phyloP scores from a whole-genome alignment of 2,113 vertebrate species.

The Mirounga angustirostris region DNA sequence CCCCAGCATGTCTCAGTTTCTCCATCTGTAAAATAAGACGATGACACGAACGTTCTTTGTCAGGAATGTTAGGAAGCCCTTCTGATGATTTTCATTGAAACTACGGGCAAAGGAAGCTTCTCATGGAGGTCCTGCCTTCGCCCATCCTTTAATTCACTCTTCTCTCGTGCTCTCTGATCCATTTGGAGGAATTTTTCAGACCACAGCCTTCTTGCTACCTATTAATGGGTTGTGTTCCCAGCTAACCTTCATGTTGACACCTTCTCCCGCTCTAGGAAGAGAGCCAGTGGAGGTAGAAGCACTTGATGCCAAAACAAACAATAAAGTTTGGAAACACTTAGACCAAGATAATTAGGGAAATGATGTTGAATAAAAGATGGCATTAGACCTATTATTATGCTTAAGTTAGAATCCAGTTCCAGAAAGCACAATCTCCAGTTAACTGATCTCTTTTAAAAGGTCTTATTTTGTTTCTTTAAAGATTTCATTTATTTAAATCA shows the following conservation, averaged over 20 bases:
- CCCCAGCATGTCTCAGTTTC: constrained; percentile 64
- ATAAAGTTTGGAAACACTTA: constrained; percentile 54
- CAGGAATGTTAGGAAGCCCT: neutral
- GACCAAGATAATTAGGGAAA: constrained; percentile 66
- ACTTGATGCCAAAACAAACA: constrained; percentile 62
- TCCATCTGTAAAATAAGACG: constrained; percentile 66
- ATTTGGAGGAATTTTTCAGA: neutral
- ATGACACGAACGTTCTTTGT: neutral
- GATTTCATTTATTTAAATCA: constrained; percentile 47
- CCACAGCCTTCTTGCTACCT: neutral
- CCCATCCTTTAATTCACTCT: no score
- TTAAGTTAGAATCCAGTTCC: neutral
- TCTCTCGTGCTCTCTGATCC: neutral
- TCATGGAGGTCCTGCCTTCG: neutral
- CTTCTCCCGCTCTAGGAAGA: constrained; percentile 1
- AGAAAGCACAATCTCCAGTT: neutral
- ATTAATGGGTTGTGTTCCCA: constrained; percentile 7
- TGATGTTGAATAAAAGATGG: constrained; percentile 47
- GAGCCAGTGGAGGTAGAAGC: neutral
- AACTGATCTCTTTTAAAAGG: constrained; percentile 7
- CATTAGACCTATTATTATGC: neutral
- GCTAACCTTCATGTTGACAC: constrained; percentile 30
- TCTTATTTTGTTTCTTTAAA: neutral
- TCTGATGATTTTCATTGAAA: neutral
- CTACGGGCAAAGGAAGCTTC: neutral